Evolutionary conservation across 2,113 vertebrate species (phyloP).

Genomic region (Pica pica): DNA sequence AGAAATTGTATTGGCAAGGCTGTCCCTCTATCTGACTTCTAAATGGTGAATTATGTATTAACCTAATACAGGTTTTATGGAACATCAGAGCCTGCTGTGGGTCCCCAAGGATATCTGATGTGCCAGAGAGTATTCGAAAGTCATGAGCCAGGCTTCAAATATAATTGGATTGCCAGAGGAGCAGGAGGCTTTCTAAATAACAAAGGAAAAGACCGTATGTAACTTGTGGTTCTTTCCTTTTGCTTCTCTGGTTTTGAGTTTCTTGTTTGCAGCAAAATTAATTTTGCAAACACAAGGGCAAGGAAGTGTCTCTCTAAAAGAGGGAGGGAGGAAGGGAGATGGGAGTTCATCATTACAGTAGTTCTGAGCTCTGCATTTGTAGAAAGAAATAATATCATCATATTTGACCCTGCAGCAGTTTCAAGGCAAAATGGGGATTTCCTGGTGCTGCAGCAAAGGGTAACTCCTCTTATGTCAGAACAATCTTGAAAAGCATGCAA

Average conservation of each 20-base stretch:
- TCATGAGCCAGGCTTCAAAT: background rate
- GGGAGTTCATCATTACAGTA: background rate
- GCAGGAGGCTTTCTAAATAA: background rate
- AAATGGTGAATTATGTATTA: background rate
- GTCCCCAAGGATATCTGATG: background rate
- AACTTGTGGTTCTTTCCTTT: background rate
- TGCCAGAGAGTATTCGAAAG: background rate
- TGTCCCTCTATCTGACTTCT: background rate
- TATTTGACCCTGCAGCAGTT: background rate
- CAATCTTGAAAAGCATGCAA: background rate
- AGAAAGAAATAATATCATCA: background rate
- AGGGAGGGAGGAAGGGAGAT: background rate
- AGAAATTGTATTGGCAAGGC: background rate
- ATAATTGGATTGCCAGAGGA: background rate
- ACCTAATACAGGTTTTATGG: background rate
- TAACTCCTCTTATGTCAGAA: background rate
- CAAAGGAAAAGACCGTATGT: background rate
- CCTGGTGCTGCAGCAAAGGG: background rate
- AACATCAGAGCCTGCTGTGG: background rate
- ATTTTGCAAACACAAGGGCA: background rate
- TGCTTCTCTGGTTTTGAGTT: background rate
- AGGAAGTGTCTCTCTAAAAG: background rate
- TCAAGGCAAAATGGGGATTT: conserved; percentile 8
- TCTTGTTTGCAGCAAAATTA: background rate
- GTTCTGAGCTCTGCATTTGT: background rate